A percentile compares a stretch with the other conserved stretches of the same genome.
Conservation (phyloP, 2,888 invertebrate species). For the Antheraea assamensis region DNA sequence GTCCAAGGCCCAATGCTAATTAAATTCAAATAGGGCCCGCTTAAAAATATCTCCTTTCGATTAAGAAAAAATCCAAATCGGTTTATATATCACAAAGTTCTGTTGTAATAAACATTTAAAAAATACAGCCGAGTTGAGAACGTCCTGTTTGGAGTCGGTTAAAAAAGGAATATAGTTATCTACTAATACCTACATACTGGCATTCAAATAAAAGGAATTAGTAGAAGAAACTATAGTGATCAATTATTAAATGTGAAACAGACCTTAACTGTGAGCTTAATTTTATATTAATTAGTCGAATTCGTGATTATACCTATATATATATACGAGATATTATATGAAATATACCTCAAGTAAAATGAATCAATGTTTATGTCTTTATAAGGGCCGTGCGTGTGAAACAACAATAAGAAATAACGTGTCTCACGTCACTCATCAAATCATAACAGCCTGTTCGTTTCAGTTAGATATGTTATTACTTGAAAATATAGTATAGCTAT, state of each 20-base stretch:
- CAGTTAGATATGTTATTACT: neutral
- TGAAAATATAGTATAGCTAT: neutral
- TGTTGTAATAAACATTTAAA: too few relatives aligned
- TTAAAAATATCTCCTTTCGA: too few relatives aligned
- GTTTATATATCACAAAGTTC: too few relatives aligned
- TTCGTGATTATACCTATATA: neutral
- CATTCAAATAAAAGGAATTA: neutral
- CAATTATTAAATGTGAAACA: neutral
- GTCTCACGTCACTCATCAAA: constrained; percentile 54
- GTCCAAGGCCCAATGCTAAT: too few relatives aligned
- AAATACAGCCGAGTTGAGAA: too few relatives aligned
- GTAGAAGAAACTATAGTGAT: neutral
- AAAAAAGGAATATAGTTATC: neutral
- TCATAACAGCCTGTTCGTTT: neutral
- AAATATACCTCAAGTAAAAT: neutral
- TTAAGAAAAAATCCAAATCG: too few relatives aligned
- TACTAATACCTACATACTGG: neutral
- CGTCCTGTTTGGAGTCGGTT: neutral
- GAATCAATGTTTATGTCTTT: constrained; percentile 66
- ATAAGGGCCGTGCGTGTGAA: constrained; percentile 71
- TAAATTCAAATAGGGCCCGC: too few relatives aligned
- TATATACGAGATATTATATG: neutral
- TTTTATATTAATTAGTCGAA: neutral
- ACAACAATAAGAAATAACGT: constrained; percentile 56
- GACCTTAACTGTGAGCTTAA: neutral